A percentile compares a stretch with the other conserved stretches of the same genome.
Conservation (phyloP, 2,113 vertebrate genomes). For the Talpa occidentalis region DNA sequence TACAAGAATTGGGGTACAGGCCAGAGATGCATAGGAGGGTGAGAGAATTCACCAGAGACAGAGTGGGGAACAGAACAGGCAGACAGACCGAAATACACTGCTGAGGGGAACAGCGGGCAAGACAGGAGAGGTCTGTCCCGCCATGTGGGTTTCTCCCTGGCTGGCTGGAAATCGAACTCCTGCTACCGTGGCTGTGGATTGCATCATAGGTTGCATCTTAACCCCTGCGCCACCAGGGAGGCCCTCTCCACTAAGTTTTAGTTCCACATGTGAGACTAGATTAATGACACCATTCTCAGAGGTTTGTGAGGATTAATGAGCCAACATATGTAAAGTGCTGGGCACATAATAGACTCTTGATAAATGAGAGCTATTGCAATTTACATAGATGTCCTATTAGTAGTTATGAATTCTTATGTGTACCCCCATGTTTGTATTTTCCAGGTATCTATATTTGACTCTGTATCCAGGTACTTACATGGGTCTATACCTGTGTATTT, state of each 20-base stretch:
- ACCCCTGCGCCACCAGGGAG: too few relatives aligned
- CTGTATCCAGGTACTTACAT: background rate
- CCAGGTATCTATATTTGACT: background rate
- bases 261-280: background rate
- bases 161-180: too few relatives aligned
- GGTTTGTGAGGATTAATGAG: conserved; percentile 14
- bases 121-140: too few relatives aligned
- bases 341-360: background rate
- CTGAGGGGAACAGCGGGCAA: too few relatives aligned
- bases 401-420: conserved; percentile 1
- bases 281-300: background rate
- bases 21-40: too few relatives aligned
- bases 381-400: background rate
- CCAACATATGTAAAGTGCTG: background rate
- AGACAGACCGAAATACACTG: too few relatives aligned
- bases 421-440: background rate
- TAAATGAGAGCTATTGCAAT: background rate
- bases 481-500: background rate
- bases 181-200: too few relatives aligned
- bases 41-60: too few relatives aligned
- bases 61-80: too few relatives aligned
- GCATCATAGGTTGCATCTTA: too few relatives aligned
- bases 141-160: too few relatives aligned
- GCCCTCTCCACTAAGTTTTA: background rate
- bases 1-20: too few relatives aligned